Conservation (phyloP, 2,888 invertebrate genomes). For the Sisyra terminalis region DNA sequence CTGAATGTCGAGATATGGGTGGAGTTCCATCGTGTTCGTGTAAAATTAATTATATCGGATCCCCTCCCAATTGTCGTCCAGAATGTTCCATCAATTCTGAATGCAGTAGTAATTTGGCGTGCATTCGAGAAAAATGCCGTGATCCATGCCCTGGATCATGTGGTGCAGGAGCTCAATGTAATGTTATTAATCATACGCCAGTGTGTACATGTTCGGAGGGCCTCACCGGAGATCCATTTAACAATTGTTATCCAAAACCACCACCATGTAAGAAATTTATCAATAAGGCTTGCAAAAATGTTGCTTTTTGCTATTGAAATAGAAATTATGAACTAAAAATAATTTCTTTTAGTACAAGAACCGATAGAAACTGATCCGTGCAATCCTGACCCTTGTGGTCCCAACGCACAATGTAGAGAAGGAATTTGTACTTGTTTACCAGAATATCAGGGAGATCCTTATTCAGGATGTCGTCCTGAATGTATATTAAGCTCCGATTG, state of each 20-base stretch:
- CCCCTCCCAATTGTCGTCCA: constrained; percentile 48
- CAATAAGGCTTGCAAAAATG: not conserved
- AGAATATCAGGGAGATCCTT: constrained; percentile 57
- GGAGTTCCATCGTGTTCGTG: constrained; percentile 48
- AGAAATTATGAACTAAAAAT: not conserved
- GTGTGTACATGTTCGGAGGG: constrained; percentile 54
- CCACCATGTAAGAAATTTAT: constrained; percentile 9
- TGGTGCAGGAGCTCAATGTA: constrained; percentile 43
- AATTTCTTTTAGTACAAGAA: constrained; percentile 7
- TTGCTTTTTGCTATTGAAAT: not conserved
- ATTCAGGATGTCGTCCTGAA: constrained; percentile 50
- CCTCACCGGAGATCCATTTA: constrained; percentile 59
- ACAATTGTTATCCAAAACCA: constrained; percentile 27
- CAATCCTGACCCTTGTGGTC: constrained; percentile 48
- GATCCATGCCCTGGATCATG: constrained; percentile 75
- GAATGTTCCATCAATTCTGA: constrained; percentile 58
- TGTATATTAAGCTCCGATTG: constrained; percentile 60
- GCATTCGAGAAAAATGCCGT: constrained; percentile 56
- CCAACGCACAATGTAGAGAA: constrained; percentile 42
- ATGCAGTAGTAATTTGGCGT: constrained; percentile 57
- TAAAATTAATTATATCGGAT: constrained; percentile 23
- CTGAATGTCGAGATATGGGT: constrained; percentile 37
- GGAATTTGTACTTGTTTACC: constrained; percentile 52
- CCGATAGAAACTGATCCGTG: constrained; percentile 33
- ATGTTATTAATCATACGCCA: constrained; percentile 55